A percentile compares a stretch with the other conserved stretches of the same genome.
Conservation (phyloP, 2,797 vertebrate species). For the Mionectes olivaceus region DNA sequence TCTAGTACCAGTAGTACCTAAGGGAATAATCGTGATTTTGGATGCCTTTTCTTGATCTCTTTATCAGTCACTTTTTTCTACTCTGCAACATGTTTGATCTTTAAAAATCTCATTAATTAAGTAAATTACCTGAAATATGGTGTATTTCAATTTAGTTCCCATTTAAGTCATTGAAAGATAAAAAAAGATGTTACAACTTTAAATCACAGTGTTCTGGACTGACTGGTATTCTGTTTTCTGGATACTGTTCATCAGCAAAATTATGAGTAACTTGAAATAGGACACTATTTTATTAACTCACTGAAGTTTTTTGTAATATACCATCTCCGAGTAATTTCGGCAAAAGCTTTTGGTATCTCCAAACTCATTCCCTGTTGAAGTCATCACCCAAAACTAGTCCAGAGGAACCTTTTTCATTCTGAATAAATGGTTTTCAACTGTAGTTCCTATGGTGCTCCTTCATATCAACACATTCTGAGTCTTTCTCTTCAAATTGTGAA, state of each 20-base stretch:
- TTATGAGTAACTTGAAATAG: neutral
- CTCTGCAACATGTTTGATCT: fast-evolving
- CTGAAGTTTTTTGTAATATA: neutral
- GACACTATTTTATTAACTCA: neutral
- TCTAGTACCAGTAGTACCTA: neutral
- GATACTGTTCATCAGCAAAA: neutral
- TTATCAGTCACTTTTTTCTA: neutral
- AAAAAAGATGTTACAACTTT: neutral
- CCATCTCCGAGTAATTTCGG: neutral
- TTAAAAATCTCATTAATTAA: neutral
- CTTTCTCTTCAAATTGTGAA: neutral
- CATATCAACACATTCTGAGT: neutral
- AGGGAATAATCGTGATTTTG: neutral
- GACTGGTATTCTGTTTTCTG: neutral
- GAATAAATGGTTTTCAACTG: neutral
- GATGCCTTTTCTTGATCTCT: neutral
- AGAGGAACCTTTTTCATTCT: neutral
- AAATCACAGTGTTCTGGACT: neutral
- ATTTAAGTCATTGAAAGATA: neutral
- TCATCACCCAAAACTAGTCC: neutral
- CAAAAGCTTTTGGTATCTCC: neutral
- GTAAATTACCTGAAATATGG: neutral
- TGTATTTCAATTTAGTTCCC: neutral
- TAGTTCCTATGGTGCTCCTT: neutral
- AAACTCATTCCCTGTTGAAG: neutral